Evolutionary conservation across 1,140 invertebrate species (phyloP).

Genomic region (Anthonomus grandis): DNA sequence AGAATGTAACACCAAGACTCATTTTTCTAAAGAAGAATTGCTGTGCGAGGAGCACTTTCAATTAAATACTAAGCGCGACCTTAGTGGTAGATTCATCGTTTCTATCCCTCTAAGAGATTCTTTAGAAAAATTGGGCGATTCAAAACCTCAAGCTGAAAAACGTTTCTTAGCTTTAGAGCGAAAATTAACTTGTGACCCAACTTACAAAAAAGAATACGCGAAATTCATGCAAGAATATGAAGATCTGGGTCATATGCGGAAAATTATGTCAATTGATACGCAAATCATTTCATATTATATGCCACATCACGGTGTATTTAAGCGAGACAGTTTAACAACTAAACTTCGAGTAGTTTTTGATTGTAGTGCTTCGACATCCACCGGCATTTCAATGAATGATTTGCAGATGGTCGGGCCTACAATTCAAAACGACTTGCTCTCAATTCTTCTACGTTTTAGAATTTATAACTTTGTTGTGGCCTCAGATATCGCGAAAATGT

Average conservation of each 20-base stretch:
- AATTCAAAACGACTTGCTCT: slow-evolving; percentile 45
- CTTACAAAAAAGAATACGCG: slow-evolving; percentile 31
- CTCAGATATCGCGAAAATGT: slow-evolving; percentile 49
- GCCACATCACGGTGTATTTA: no score
- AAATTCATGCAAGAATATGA: slow-evolving; percentile 46
- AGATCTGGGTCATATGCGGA: slow-evolving; percentile 10
- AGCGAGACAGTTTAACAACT: no score
- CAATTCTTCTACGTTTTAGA: slow-evolving; percentile 48
- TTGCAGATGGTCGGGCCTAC: slow-evolving; percentile 34
- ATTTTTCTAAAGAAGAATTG: slow-evolving; percentile 31
- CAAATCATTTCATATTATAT: no score
- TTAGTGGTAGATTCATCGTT: slow-evolving; percentile 41
- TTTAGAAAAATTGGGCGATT: slow-evolving; percentile 36
- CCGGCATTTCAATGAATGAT: slow-evolving; percentile 37
- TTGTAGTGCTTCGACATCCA: no score
- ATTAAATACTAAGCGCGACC: slow-evolving; percentile 25
- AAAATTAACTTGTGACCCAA: slow-evolving; percentile 34
- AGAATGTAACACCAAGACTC: slow-evolving; percentile 12
- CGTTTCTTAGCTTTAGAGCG: no score
- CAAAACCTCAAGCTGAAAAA: slow-evolving; percentile 36
- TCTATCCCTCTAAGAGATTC: slow-evolving; percentile 39
- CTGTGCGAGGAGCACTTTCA: slow-evolving; percentile 37
- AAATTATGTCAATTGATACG: no score
- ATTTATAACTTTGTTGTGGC: slow-evolving; percentile 42
- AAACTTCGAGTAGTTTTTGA: no score